Evolutionary conservation across 2,113 vertebrate species (phyloP).

Genomic region (Numida meleagris): DNA sequence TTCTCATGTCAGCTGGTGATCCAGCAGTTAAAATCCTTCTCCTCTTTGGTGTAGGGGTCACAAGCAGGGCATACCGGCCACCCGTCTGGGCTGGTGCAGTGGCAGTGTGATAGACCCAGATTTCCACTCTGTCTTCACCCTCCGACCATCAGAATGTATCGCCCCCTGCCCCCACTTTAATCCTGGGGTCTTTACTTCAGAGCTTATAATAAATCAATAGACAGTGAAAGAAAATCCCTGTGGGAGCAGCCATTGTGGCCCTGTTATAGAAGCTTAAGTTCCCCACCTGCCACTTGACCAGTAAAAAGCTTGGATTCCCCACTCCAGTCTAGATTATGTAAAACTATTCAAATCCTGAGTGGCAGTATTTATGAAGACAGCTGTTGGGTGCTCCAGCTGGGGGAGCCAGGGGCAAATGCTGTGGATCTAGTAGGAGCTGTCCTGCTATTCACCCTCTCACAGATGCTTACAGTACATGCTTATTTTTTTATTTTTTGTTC

Average conservation of each 20-base stretch:
- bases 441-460: not conserved
- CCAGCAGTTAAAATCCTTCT: not conserved
- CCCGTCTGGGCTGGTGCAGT: accelerated
- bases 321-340: slow-evolving; percentile 63
- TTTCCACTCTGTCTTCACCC: not conserved
- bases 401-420: not conserved
- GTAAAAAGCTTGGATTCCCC: slow-evolving; percentile 37
- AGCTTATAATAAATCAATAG: slow-evolving; percentile 53
- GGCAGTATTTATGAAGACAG: slow-evolving; percentile 65
- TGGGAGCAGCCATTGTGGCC: slow-evolving; percentile 45
- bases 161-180: not conserved
- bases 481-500: not conserved
- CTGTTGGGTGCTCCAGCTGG: slow-evolving; percentile 17
- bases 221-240: slow-evolving; percentile 65
- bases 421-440: not conserved
- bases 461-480: not conserved
- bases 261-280: slow-evolving; percentile 56
- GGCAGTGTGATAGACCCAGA: not conserved
- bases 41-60: not conserved
- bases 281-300: slow-evolving; percentile 70
- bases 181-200: slow-evolving; percentile 21
- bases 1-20: not conserved
- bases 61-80: not conserved
- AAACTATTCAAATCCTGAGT: slow-evolving; percentile 74
- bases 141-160: not conserved